A percentile compares a stretch with the other conserved stretches of the same genome.
phyloP scores from a whole-genome alignment of 2,888 invertebrate genomes.

The Andrena bucephala region DNA sequence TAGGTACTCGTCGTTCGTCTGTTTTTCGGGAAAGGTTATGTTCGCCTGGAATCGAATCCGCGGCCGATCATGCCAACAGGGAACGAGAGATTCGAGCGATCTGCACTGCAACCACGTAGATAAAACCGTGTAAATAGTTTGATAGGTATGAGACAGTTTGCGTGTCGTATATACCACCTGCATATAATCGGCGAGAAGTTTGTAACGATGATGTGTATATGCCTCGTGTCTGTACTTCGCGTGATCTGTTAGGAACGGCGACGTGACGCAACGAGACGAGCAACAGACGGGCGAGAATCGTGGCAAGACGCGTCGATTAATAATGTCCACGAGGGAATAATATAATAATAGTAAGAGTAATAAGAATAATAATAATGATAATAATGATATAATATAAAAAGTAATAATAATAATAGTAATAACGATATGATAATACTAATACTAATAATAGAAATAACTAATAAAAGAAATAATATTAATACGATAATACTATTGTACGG shows the following conservation, averaged over 20 bases:
- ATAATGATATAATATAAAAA: conserved; percentile 58
- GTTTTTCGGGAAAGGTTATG: background rate
- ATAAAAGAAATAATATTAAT: conserved; percentile 66
- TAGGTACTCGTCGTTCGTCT: conserved; percentile 14
- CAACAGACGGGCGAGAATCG: conserved; percentile 53
- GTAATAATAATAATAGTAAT: conserved; percentile 67
- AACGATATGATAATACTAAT: conserved; percentile 69
- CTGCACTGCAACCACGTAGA: conserved; percentile 44
- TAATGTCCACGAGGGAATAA: conserved; percentile 74
- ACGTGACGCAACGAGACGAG: conserved; percentile 57
- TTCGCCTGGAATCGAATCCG: background rate
- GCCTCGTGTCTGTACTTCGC: conserved; percentile 50
- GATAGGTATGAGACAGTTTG: conserved; percentile 48
- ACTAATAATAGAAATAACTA: conserved; percentile 65
- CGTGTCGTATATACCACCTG: conserved; percentile 36
- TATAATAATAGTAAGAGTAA: conserved; percentile 63
- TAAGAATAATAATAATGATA: conserved; percentile 53
- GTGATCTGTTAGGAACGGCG: conserved; percentile 40
- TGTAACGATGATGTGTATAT: conserved; percentile 31
- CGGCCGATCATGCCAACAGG: background rate
- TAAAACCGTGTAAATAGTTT: conserved; percentile 76
- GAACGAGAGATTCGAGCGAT: conserved; percentile 12
- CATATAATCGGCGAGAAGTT: conserved; percentile 39
- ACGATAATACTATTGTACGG: conserved; percentile 75
- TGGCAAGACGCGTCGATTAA: conserved; percentile 56